Base-by-base conservation (phyloP, 2,888 invertebrate species). In the Chalcosyrphus nemorum region DNA sequence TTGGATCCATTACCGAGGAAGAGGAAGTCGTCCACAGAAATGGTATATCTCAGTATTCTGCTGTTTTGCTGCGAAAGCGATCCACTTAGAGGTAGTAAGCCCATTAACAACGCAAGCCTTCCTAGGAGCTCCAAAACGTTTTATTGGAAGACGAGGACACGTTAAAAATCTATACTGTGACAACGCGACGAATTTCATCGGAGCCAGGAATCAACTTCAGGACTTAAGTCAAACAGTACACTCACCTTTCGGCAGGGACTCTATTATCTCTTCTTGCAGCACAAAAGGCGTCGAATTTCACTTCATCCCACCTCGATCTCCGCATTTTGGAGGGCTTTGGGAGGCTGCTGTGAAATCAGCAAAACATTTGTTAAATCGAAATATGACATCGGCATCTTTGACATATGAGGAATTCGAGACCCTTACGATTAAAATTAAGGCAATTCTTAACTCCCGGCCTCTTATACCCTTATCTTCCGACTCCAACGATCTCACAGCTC, bases 1-100 rank as follows among this genome's bases (percentile, higher is more conserved):
- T 7, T 57, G 43, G 5, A 24, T 45, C 11, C 70, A 70, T 6
- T 57, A 43, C 7, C 27, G 43, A 1, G 19, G 21, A 0, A 57
- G 70, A 38, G 47, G 57, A 3, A 70, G 32, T 5, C 35, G 19
- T 11, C 17, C 47, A 15, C 35, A 47, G n/a, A 71, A 71, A 24
- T 13, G 29, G 3, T 70, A 70, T 4, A 15, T 29, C 1, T 2
- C 29, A 29, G 7, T 29, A 29, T 29, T 29, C 19, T 35, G 35
- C 29, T 29, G 29, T 7, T 7, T 29, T 29, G 7, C 6, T 29
- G 7, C 29, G 29, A 29, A 29, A 1, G 4, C 29, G 6, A 7
- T 29, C 1, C 32, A 32, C 32, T 1, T 32, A 9, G 9, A 32
- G 11, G 9, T 32, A 9, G 2, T 24, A 2, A 24, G 32, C 9